These are phyloP conservation scores for Venusia cambrica DNA, from an alignment of 2,888 invertebrate genomes.

Conservation along the genomic window DNA sequence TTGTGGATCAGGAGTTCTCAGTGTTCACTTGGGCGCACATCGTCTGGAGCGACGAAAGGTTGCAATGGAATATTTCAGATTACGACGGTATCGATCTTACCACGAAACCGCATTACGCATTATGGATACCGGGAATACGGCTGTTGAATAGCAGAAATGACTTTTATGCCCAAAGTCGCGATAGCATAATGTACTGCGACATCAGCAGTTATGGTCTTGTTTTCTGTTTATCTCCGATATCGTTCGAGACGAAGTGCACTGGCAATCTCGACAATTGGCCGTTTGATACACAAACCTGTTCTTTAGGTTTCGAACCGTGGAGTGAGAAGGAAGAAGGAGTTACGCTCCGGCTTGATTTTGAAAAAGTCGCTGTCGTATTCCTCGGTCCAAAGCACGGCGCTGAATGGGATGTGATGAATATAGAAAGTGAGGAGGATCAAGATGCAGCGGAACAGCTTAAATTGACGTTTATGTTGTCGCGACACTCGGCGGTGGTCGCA, in stretches of 20 bases:
- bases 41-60: conserved; percentile 37
- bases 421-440: conserved; percentile 6
- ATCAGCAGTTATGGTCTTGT: conserved; percentile 19
- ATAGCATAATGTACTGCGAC: conserved; percentile 16
- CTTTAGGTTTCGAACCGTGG: conserved; percentile 28
- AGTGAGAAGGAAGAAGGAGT: too few relatives aligned
- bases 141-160: conserved; percentile 32
- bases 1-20: conserved; percentile 35
- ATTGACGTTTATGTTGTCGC: conserved; percentile 24
- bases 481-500: conserved; percentile 23
- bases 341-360: conserved; percentile 23
- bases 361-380: conserved; percentile 7
- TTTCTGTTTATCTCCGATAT: conserved; percentile 4
- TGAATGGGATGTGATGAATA: conserved; percentile 35
- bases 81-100: conserved; percentile 32
- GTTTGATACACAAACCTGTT: conserved; percentile 34
- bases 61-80: conserved; percentile 42
- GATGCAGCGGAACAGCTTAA: conserved; percentile 17
- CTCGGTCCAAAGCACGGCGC: conserved; percentile 28
- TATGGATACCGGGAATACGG: conserved; percentile 39
- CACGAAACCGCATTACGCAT: background rate
- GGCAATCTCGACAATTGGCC: conserved; percentile 35
- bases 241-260: conserved; percentile 20
- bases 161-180: conserved; percentile 1
- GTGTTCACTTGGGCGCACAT: conserved; percentile 29